Evolutionary conservation across 1,140 invertebrate species (phyloP), one percentile per base, ranked within the genome.

Genomic region (Bombus waltoni): DNA sequence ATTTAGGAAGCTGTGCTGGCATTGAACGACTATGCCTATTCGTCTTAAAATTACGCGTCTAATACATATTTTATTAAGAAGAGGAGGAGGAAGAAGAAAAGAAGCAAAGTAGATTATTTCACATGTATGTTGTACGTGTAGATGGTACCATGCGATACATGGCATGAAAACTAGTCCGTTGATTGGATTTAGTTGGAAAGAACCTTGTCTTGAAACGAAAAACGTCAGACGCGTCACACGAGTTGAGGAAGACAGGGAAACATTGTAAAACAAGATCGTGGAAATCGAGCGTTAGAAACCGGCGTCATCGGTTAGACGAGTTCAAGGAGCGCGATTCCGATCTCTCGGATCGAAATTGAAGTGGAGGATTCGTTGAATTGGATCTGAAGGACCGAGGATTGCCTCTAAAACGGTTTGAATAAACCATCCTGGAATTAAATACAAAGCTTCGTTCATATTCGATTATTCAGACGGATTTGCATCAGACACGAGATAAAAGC

Each of bases 381-480:
- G 22, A 79, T 79, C 78, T 70, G 78, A 40, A 80, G 78, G 65
- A 80, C 35, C 57, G 57, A 40, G 57, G 75, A 77, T 65, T 75
- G 32, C 57, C 57, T 65, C 4, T 53, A 40, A 80, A 80, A 70
- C 78, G 44, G 42, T 25, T 44, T 53, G 66, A 80, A 80, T 80
- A 80, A 80, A 80, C 65, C 65, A 40, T 68, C 13, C 32, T n/a
- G 44, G 25, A 53, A 80, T 80, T 70, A 80, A 80, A 53, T 40
- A 70, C 44, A 53, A 80, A 70, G 44, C 77, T 44, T 68, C 77
- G 25, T 35, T 35, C 65, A 70, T 80, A 70, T 53, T 53, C 65
- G 65, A 70, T 80, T 70, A 80, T 70, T 80, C 65, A 32, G 10
- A n/a, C 44, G 40, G 65, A 79, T 80, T 80, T 80, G 35, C 78